Evolutionary conservation across 2,797 vertebrate species (phyloP).

Genomic region (Leucoraja ocellata): DNA sequence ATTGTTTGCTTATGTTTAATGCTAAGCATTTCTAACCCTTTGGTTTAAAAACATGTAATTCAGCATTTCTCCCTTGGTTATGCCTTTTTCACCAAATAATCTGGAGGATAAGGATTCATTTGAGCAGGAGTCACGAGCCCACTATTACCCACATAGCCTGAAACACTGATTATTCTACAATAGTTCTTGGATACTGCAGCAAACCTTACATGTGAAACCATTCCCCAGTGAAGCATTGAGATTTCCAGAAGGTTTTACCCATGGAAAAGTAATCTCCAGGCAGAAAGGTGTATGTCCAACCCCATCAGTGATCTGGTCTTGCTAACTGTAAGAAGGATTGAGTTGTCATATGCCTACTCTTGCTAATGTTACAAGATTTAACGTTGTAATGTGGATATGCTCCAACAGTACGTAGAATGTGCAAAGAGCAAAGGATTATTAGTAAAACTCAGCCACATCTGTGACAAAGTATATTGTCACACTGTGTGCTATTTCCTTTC

Average conservation of each 20-base stretch:
- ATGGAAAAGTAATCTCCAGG: not conserved
- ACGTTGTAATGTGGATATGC: not conserved
- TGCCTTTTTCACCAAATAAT: not conserved
- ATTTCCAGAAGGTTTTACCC: not conserved
- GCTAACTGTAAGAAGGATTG: not conserved
- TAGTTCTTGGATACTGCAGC: no score
- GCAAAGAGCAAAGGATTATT: not conserved
- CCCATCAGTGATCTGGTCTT: not conserved
- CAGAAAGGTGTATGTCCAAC: not conserved
- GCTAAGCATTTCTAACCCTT: not conserved
- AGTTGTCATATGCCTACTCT: no score
- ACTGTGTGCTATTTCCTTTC: not conserved
- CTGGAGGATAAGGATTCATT: not conserved
- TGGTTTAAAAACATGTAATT: not conserved
- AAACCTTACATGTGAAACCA: not conserved
- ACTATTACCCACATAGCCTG: not conserved
- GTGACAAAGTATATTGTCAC: not conserved
- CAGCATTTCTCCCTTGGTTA: not conserved
- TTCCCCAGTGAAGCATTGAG: not conserved
- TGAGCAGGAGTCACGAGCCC: not conserved
- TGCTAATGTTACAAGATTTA: not conserved
- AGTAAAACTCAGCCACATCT: not conserved
- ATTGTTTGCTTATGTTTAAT: not conserved
- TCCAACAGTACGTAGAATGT: not conserved
- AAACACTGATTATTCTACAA: not conserved